These are phyloP conservation scores for Crocuta crocuta DNA, from an alignment of 2,113 vertebrate species.

Conservation along the genomic window DNA sequence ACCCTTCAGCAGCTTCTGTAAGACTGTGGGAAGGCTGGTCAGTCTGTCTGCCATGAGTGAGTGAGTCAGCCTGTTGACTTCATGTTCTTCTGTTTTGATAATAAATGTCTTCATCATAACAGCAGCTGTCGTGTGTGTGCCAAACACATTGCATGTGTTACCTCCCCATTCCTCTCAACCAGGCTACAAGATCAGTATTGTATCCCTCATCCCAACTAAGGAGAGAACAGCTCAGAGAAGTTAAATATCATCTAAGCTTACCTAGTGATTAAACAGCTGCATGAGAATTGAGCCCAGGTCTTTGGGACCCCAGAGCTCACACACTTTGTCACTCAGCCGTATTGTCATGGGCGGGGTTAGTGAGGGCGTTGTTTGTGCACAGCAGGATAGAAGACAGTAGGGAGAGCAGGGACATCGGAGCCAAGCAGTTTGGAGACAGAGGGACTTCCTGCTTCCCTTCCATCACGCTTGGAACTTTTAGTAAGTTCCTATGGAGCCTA, in stretches of 20 bases:
- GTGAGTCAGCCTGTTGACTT: background rate
- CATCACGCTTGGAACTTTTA: background rate
- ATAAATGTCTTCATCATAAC: background rate
- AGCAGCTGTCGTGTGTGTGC: background rate
- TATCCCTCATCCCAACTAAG: background rate
- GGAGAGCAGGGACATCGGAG: background rate
- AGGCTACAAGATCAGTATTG: background rate
- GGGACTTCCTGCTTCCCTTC: background rate
- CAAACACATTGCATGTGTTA: background rate
- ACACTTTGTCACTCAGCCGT: background rate
- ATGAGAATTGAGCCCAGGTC: background rate
- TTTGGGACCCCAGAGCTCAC: background rate
- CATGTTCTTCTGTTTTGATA: background rate
- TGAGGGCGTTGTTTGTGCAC: background rate
- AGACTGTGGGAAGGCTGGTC: background rate
- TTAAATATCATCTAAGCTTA: background rate
- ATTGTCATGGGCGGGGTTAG: background rate
- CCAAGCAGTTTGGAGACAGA: background rate
- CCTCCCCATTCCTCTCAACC: slow-evolving; percentile 21
- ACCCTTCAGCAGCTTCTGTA: background rate
- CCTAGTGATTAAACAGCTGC: background rate
- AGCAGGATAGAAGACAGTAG: background rate
- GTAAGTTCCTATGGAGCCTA: background rate
- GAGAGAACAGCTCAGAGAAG: slow-evolving; percentile 15
- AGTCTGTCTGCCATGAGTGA: background rate